Base-by-base conservation (phyloP, 2,888 invertebrate species). In the Odontothrips loti region DNA sequence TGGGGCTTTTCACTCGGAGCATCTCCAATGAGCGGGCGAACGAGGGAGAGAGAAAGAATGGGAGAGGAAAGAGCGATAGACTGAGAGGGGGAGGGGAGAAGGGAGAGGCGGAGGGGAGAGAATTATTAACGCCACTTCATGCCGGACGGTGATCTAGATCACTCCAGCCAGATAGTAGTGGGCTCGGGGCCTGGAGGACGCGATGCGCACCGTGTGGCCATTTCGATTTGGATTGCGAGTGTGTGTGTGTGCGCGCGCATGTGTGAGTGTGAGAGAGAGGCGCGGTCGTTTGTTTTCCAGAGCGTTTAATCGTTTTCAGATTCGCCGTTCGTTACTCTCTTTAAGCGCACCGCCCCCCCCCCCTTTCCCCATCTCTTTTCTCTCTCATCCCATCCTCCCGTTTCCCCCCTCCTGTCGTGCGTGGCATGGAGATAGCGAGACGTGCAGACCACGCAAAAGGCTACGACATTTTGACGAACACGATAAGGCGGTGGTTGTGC, bases 251-350 rank as follows among this genome's bases (percentile, higher is more conserved):
- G 58, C 34, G 58, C 20, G 58, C 0, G 11, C 20, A 20, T 58
- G 58, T 58, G 58, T 27, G 68, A 27, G 27, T 27, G 68, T 23
- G 20, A 11, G 68, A 68, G 68, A 75, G 68, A 23, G 27, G 68
- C 9, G 27, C 12, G 27, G 68, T 75, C 68, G 68, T 75, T 75
- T 75, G 68, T 75, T 75, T 75, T 75, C 68, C 34, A 43, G 23
- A 75, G 23, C 68, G 68, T 75, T 75, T 75, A 75, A 75, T 75
- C 68, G 68, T 75, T 75, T 75, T 75, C 68, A 75, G 68, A 75
- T 75, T 75, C 68, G 68, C 68, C 68, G 68, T 75, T 75, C 68
- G 68, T 27, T 58, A 17, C 58, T 58, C 58, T 58, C 58, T 43
- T 43, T 43, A 43, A 2, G 58, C 58, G 15, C 58, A 11, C 1